These are phyloP conservation scores for Noctua janthe DNA, from an alignment of 2,888 invertebrate genomes.

Conservation along the genomic window DNA sequence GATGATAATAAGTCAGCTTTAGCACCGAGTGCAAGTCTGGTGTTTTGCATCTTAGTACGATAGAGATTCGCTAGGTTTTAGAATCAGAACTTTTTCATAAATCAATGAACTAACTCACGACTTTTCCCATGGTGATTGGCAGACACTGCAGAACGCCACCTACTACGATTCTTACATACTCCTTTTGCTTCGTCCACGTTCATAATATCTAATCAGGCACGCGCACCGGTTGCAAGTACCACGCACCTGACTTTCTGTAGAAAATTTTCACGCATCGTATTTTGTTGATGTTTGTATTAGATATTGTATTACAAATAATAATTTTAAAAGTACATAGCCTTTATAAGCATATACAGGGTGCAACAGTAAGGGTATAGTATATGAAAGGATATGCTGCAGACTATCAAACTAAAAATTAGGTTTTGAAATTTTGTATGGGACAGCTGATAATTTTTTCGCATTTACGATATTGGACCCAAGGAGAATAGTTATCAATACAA, in stretches of 20 bases:
- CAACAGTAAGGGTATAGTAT: no score
- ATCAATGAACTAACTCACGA: not conserved
- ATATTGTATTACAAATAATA: not conserved
- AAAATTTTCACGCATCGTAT: not conserved
- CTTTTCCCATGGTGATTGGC: not conserved
- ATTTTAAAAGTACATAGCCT: not conserved
- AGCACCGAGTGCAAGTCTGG: constrained; percentile 7
- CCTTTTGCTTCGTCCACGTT: not conserved
- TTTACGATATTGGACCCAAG: no score
- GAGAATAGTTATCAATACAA: no score
- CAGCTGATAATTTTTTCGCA: no score
- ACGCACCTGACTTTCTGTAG: not conserved
- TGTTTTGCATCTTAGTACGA: not conserved
- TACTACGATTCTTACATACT: not conserved
- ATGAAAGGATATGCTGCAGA: no score
- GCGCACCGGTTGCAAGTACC: not conserved
- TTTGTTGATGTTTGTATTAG: not conserved
- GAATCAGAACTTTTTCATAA: not conserved
- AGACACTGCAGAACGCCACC: not conserved
- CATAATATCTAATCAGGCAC: not conserved
- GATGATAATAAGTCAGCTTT: constrained; percentile 24
- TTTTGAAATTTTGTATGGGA: no score
- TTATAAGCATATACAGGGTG: not conserved
- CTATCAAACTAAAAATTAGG: no score
- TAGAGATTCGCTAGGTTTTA: not conserved